A percentile compares a stretch with the other conserved stretches of the same genome.
Conservation (phyloP, 2,113 vertebrate species). For the Piaya cayana region DNA sequence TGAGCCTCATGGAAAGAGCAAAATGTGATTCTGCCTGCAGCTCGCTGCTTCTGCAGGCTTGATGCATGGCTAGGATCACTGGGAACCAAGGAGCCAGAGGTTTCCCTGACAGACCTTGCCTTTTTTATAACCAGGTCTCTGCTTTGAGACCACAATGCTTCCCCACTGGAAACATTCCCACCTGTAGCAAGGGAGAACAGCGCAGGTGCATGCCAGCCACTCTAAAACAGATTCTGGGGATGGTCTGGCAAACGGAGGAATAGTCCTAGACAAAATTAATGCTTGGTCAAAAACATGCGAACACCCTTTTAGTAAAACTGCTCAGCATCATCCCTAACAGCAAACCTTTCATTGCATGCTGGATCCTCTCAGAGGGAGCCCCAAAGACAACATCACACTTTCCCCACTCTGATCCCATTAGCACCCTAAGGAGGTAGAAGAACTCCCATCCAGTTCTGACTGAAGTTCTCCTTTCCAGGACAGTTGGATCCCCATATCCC, state of each 20-base stretch:
- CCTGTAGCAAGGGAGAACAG: neutral
- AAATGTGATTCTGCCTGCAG: neutral
- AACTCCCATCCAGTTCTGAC: neutral
- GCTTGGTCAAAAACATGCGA: neutral
- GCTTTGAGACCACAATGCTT: neutral
- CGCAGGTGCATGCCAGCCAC: neutral
- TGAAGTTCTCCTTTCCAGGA: neutral
- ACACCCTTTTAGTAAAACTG: neutral
- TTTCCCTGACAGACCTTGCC: neutral
- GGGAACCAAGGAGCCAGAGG: accelerated
- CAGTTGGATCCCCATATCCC: neutral
- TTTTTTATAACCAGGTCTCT: neutral
- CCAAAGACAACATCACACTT: neutral
- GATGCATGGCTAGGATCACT: neutral
- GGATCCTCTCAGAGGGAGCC: neutral
- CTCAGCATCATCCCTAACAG: neutral
- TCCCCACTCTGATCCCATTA: accelerated
- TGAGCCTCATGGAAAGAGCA: neutral
- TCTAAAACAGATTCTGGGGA: neutral
- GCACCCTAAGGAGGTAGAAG: neutral
- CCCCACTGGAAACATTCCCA: neutral
- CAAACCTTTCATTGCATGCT: neutral
- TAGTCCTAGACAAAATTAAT: neutral
- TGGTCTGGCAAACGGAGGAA: neutral
- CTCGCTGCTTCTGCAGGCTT: neutral